Base-by-base conservation (phyloP, 2,888 invertebrate genomes). In the Gerris lacustris region DNA sequence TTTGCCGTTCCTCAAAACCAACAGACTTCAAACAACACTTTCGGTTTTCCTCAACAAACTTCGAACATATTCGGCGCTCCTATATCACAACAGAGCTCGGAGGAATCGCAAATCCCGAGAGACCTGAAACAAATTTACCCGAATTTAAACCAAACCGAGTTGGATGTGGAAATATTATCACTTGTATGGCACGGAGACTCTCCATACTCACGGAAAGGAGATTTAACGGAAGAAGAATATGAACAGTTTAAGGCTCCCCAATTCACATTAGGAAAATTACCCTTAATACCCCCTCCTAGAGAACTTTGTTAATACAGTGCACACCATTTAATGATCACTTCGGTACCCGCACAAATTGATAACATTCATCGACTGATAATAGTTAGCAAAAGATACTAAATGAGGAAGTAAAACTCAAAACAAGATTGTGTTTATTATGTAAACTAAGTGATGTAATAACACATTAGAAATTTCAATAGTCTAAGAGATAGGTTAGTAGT, bases 181-280 rank as follows among this genome's bases (percentile, higher is more conserved):
- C 9, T 55, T 5, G 55, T 15, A 11, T 55, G 55, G 55, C 9
- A 55, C 55, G 55, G 55, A 9, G 11, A 55, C 55, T 55, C 55
- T 55, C 63, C 71, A 45, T 73, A 72, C 68, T 71, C 72, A 17
- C 71, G 62, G 6, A 68, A 68, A 44, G 66, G 68, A 15, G 70
- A 72, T 6, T 69, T 74, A 47, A 73, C 71, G 0, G 47, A 66
- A 6, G 67, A 63, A 18, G 74, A 74, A 18, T 43, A 72, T 6
- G 71, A 73, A 45, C 73, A 74, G 64, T 74, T 69, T 63, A 72
- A 68, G 66, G 73, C 74, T 11, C 69, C 70, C 15, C 72, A 70
- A 5, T 74, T 74, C 62, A 69, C 73, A 18, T 64, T 72, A 17
- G 70, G 67, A 17, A 72, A 71, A 43, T 62, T 73, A 6, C 74